A percentile compares a stretch with the other conserved stretches of the same genome.
phyloP scores from a whole-genome alignment of 2,888 invertebrate species.

The Lepeophtheirus nordmannii region DNA sequence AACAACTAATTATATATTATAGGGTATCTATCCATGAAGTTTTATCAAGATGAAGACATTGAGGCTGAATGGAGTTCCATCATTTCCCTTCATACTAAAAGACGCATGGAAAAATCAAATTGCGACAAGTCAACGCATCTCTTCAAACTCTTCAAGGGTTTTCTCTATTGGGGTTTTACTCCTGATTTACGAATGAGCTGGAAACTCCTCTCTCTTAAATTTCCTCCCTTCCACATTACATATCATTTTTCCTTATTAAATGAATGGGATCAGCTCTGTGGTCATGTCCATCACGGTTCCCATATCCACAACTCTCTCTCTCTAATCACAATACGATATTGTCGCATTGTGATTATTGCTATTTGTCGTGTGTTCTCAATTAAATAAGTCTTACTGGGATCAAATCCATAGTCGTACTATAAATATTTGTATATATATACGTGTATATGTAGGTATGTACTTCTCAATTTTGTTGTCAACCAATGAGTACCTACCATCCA shows the following conservation, averaged over 20 bases:
- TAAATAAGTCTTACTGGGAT: background rate
- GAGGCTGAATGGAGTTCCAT: background rate
- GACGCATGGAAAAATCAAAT: background rate
- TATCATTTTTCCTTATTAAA: background rate
- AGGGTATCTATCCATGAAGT: background rate
- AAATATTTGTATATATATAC: background rate
- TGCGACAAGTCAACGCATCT: background rate
- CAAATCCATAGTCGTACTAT: background rate
- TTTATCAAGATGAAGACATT: background rate
- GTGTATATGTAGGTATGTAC: background rate
- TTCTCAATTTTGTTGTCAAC: background rate
- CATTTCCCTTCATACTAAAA: background rate
- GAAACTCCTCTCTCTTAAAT: conserved; percentile 1
- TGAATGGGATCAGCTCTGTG: background rate
- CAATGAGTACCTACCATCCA: background rate
- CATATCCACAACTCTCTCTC: background rate
- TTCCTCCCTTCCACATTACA: background rate
- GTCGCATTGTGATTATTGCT: background rate
- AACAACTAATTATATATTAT: background rate
- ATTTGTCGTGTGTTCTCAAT: background rate
- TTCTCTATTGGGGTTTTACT: background rate
- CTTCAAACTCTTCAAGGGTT: background rate
- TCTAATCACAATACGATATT: background rate
- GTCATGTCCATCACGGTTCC: background rate
- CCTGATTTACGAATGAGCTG: background rate